Percentiles rank a stretch among this genome's conserved stretches.
Conservation (phyloP, 2,797 vertebrate genomes). For the Melanotaenia pygmaea region DNA sequence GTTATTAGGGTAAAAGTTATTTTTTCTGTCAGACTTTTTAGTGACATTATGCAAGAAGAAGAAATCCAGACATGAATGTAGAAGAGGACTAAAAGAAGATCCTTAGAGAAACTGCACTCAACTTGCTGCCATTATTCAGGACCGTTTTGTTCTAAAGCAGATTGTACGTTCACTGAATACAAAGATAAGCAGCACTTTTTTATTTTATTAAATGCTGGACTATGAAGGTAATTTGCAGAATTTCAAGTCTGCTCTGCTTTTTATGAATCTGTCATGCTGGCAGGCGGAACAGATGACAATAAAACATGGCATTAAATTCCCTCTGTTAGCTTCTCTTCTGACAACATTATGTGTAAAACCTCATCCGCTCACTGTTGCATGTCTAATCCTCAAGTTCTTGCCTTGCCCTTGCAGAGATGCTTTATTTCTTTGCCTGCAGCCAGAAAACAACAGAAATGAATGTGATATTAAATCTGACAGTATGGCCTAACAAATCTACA, state of each 20-base stretch:
- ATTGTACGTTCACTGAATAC: constrained; percentile 6
- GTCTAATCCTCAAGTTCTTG: constrained; percentile 43
- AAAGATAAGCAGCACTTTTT: background rate
- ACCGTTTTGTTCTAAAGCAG: background rate
- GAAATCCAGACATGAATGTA: constrained; percentile 39
- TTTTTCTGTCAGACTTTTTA: constrained; percentile 54
- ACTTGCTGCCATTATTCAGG: constrained; percentile 6
- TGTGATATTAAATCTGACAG: constrained; percentile 57
- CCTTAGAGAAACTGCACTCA: constrained; percentile 16
- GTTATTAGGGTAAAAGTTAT: constrained; percentile 39
- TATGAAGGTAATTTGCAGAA: constrained; percentile 12
- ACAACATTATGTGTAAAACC: constrained; percentile 48
- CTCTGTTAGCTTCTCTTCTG: constrained; percentile 50
- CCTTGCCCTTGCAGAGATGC: constrained; percentile 38
- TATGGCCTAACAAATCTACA: constrained; percentile 29
- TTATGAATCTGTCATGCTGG: constrained; percentile 32
- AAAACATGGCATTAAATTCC: constrained; percentile 36
- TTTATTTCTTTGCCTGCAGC: constrained; percentile 55
- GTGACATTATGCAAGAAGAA: constrained; percentile 44
- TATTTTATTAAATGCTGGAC: constrained; percentile 13
- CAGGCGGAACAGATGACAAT: constrained; percentile 36
- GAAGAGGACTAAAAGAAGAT: constrained; percentile 25
- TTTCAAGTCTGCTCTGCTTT: background rate
- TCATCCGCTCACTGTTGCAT: constrained; percentile 52
- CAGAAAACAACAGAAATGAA: constrained; percentile 41